These are phyloP conservation scores for Eudemis profundana DNA, from an alignment of 2,888 invertebrate genomes.

Conservation along the genomic window DNA sequence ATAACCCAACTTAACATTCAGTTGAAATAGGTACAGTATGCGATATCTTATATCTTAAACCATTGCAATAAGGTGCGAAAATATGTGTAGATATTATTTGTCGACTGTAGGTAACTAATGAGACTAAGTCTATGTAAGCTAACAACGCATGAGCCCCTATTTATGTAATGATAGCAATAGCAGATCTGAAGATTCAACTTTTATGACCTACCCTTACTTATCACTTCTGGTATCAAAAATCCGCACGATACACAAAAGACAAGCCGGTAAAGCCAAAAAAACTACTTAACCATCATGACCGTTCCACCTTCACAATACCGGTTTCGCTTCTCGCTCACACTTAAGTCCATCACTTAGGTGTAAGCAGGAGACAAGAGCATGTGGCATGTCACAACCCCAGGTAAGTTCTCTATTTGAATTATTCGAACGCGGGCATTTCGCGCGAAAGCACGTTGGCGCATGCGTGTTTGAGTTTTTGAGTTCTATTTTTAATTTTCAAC, in stretches of 20 bases:
- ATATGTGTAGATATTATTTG: too few relatives aligned
- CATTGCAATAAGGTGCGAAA: too few relatives aligned
- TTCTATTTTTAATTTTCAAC: slow-evolving; percentile 16
- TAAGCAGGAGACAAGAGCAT: slow-evolving; percentile 61
- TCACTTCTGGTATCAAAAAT: slow-evolving; percentile 36
- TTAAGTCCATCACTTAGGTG: slow-evolving; percentile 16
- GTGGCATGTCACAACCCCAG: slow-evolving; percentile 76
- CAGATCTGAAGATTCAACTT: neutral
- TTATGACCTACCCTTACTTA: slow-evolving; percentile 16
- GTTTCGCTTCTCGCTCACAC: slow-evolving; percentile 54
- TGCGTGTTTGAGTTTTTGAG: slow-evolving; percentile 54
- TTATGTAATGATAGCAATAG: neutral
- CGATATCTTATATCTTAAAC: too few relatives aligned
- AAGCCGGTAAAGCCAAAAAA: slow-evolving; percentile 67
- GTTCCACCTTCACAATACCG: slow-evolving; percentile 74
- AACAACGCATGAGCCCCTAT: neutral
- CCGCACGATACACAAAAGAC: slow-evolving; percentile 57
- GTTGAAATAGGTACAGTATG: too few relatives aligned
- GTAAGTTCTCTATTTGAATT: slow-evolving; percentile 70
- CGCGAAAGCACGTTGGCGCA: slow-evolving; percentile 76
- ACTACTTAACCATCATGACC: slow-evolving; percentile 62
- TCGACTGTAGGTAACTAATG: too few relatives aligned
- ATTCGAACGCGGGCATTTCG: slow-evolving; percentile 81
- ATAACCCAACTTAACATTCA: too few relatives aligned
- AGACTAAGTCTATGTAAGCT: too few relatives aligned